Evolutionary conservation across 1,140 invertebrate species (phyloP), one percentile per base, ranked within the genome.

Genomic region (Bombus sibiricus): DNA sequence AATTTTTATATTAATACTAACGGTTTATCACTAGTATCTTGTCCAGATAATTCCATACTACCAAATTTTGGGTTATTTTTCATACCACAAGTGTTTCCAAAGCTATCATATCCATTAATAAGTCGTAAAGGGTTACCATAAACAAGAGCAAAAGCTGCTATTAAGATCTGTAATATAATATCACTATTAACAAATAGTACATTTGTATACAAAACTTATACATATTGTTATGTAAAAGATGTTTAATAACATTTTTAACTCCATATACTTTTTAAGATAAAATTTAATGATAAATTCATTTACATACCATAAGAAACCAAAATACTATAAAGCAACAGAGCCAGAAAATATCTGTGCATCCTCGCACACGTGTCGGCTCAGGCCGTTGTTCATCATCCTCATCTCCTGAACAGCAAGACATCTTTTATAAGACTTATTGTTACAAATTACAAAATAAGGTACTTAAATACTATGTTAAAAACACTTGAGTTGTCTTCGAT

Each of bases 41-140:
- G 96, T 28, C 98, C 98, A 28, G 98, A 98, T 59, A 98, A 94
- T 12, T 97, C 96, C 89, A 97, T 96, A 90, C 97, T 97, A 47
- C 96, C 96, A 86, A 98, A 97, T 86, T 97, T 96, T 86, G 97
- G 96, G 93, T 98, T 98, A 86, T 97, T 97, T 88, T 97, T 97
- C 71, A 97, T 97, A 39, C 98, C 98, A 95, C 98, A 99, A 53
- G 98, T 98, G 94, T 99, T 99, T n/a, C 98, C 98, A 96, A 98
- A 99, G 88, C 98, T 98, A 94, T 99, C 98, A 95, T 98, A 98
- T 71, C 98, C 98, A 96, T 98, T 98, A 83, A 98, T 97, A 12
- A 99, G 96, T 86, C 98, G 96, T 88, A 97, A 94, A 8, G 98
- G 98, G 95, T 98, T 98, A 1, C 98, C 98, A 95, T 98, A 98